Conservation (phyloP, 2,113 vertebrate species). For the Labrus mixtus region DNA sequence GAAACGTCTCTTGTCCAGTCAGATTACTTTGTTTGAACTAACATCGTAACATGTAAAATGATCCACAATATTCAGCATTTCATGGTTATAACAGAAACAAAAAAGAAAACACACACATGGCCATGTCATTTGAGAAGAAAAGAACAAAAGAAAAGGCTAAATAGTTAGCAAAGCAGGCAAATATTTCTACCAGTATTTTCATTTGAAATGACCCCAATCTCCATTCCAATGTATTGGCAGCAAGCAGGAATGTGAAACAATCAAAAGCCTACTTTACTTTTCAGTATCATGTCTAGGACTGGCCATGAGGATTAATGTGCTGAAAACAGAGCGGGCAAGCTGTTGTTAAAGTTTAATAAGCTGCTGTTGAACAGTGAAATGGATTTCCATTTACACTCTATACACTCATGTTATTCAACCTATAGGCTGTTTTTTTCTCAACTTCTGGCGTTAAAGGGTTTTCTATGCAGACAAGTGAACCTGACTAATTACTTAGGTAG, state of each 20-base stretch:
- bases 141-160: no score
- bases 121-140: not conserved
- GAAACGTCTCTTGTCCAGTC: no score
- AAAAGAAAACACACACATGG: not conserved
- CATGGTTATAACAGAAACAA: no score
- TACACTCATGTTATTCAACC: constrained; percentile 14
- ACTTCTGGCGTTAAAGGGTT: constrained; percentile 48
- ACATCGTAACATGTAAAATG: no score
- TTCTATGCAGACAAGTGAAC: constrained; percentile 55
- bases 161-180: not conserved
- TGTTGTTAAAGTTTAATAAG: constrained; percentile 26
- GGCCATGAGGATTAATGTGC: constrained; percentile 4
- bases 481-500: constrained; percentile 57
- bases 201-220: constrained; percentile 14
- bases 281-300: not conserved
- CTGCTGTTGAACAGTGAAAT: constrained; percentile 43
- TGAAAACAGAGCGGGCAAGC: not conserved
- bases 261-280: constrained; percentile 18
- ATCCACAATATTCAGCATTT: no score
- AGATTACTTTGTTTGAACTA: no score
- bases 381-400: constrained; percentile 31
- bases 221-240: constrained; percentile 22
- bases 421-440: not conserved
- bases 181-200: not conserved
- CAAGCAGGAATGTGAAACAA: constrained; percentile 15